Base-by-base conservation (phyloP, 2,888 invertebrate genomes). In the Xestia rhomboidea region DNA sequence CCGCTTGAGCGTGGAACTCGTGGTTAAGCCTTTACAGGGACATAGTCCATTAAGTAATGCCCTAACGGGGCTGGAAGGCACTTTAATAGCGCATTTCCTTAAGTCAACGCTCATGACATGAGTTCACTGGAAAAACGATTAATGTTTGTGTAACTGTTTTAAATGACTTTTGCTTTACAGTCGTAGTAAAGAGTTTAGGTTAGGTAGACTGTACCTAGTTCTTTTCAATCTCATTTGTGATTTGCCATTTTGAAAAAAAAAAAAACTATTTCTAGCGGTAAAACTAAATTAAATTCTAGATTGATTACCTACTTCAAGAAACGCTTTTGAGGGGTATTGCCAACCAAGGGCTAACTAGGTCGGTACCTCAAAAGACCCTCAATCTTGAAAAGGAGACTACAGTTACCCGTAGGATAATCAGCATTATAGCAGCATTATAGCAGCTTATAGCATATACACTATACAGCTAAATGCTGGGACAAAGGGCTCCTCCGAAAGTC, bases 21-120 rank as follows among this genome's bases (percentile, higher is more conserved):
- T 64, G 64, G 41, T 41, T 18, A 64, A 68, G 38, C 27, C 49
- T 11, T 57, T 54, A 60, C 70, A 81, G 73, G 62, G 69, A 54
- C 24, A 54, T 44, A 81, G 57, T 34, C 57, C 70, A 82, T 82
- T 82, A 78, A 68, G 79, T 73, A 82, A 82, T 73, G 67, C 15
- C 10, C 30, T 74, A 82, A 78, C 82, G 78, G 82, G n/a, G 44
- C 46, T 51, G 27, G 27, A 51, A 64, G 57, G 70, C 62, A 74
- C 24, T 82, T 30, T 78, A 78, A 82, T 82, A 74, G 68, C 30
- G 49, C 15, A 82, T 73, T 82, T 82, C 78, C 82, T 82, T 79
- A 74, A 68, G 49, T 38, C 72, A 68, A 78, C 62, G 70, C 73
- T 78, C 57, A 78, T 18, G 66, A 41, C 57, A 78, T 18, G 66